A percentile compares a stretch with the other conserved stretches of the same genome.
These are phyloP conservation scores for Gryllus longicercus DNA, from an alignment of 2,888 invertebrate genomes.

Conservation along the genomic window DNA sequence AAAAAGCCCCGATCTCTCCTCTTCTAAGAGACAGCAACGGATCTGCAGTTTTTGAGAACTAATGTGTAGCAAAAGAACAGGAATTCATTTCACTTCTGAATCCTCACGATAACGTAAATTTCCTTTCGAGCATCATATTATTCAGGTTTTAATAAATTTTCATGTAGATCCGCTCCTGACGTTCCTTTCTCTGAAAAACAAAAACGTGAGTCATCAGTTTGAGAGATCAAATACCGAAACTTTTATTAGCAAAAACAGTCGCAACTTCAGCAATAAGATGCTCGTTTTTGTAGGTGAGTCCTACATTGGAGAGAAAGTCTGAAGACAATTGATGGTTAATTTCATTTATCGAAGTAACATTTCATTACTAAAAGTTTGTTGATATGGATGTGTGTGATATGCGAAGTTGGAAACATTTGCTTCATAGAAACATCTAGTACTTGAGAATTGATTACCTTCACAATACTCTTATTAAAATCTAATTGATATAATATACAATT, in stretches of 20 bases:
- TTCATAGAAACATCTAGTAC: neutral
- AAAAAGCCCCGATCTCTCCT: no score
- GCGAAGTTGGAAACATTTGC: slow-evolving; percentile 7
- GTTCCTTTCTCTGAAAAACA: no score
- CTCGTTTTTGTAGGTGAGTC: neutral
- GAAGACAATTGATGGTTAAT: neutral
- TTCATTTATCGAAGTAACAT: neutral
- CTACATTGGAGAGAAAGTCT: slow-evolving; percentile 5
- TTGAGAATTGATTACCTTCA: neutral
- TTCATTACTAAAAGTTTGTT: neutral
- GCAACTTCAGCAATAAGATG: neutral
- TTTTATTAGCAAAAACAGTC: slow-evolving; percentile 17
- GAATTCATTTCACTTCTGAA: no score
- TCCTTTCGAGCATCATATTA: no score
- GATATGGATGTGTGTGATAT: neutral
- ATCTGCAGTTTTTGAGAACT: no score
- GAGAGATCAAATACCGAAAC: slow-evolving; percentile 10
- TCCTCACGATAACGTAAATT: no score
- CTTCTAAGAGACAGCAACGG: no score
- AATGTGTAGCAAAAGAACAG: no score
- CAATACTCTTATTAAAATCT: slow-evolving; percentile 10
- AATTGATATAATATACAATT: neutral
- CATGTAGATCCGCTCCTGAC: no score
- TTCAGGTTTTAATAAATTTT: no score
- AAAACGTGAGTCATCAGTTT: neutral